phyloP scores from a whole-genome alignment of 2,113 vertebrate species.

The Oreotrochilus melanogaster region DNA sequence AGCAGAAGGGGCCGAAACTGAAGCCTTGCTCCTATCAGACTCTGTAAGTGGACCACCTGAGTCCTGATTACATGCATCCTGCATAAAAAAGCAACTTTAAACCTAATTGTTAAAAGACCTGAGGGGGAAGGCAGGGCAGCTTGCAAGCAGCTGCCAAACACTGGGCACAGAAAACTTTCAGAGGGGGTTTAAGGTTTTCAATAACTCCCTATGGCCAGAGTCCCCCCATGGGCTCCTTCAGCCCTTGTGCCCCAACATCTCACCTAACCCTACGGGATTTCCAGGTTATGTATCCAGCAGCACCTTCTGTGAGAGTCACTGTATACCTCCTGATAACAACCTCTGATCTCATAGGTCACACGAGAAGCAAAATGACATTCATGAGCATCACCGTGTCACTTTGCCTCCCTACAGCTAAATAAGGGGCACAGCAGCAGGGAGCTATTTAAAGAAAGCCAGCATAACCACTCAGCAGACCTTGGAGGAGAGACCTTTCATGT shows the following conservation, averaged over 20 bases:
- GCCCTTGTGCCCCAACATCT: not conserved
- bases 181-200: not conserved
- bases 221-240: not conserved
- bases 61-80: not conserved
- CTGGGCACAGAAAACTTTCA: fast-evolving
- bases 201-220: not conserved
- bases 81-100: not conserved
- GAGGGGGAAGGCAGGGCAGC: not conserved
- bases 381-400: conserved; percentile 2
- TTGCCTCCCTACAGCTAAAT: conserved; percentile 22
- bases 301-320: not conserved
- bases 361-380: conserved; percentile 49
- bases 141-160: not conserved
- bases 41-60: not conserved
- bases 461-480: not conserved
- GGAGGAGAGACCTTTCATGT: not conserved
- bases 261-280: not conserved
- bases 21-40: not conserved
- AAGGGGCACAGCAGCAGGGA: not conserved
- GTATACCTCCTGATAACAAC: conserved; percentile 2
- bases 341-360: conserved; percentile 61
- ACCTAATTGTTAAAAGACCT: not conserved
- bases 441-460: conserved; percentile 45
- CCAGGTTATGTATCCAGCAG: not conserved
- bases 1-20: not conserved